Base-by-base conservation (phyloP, 2,888 invertebrate species). In the Polydesmus complanatus region DNA sequence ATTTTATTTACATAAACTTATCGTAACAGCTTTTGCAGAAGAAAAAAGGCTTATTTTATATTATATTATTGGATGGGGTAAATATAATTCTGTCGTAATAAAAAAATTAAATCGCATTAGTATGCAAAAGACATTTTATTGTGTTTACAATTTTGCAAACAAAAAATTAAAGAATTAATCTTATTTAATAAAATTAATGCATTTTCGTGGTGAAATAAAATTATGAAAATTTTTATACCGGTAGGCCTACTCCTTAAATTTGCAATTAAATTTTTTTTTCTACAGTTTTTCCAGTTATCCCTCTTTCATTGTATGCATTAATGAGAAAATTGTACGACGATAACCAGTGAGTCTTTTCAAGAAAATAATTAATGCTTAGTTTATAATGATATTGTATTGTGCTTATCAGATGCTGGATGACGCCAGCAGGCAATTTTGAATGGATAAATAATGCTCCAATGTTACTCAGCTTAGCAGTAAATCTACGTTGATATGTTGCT, bases 51-150 rank as follows among this genome's bases (percentile, higher is more conserved):
- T 75, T 21, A 62, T 68, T 1, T 67, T 74, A 47, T 78, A 76
- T 66, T 76, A 75, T 64, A 52, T 73, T 23, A 69, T 75, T 55
- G 77, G 78, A 63, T 78, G 78, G 78, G 77, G 78, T 77, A 66
- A 68, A 71, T 66, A 26, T 1, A 49, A 56, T 50, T 56, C n/a
- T n/a, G n/a, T n/a, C n/a, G n/a, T n/a, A n/a, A n/a, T n/a, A n/a
- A n/a, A n/a, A n/a, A n/a, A n/a, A n/a, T n/a, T n/a, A n/a, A n/a
- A n/a, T n/a, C n/a, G n/a, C n/a, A n/a, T n/a, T 1, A 58, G 51
- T n/a, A 1, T 27, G 14, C 26, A 2, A 19, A 19, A 23, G 22
- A 23, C 1, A 27, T 59, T 53, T n/a, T 26, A 58, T 19, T 8
- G 5, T 8, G n/a, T 19, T 11, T 55, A 2, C 3, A 52, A 11